Evolutionary conservation across 2,888 invertebrate species (phyloP).

Genomic region (Drosophila colorata): DNA sequence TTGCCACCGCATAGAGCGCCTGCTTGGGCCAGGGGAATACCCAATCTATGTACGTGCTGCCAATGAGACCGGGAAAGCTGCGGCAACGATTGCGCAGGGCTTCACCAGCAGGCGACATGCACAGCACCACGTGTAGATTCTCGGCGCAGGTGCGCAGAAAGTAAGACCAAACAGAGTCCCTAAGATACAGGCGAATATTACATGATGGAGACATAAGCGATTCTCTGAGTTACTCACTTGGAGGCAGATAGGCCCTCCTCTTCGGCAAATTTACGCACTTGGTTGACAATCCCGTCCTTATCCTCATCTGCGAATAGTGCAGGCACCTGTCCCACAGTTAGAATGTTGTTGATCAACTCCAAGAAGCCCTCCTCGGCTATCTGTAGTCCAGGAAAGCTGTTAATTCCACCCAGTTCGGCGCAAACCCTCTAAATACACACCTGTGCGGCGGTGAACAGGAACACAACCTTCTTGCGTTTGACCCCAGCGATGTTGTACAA

Average conservation of each 20-base stretch:
- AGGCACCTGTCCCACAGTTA: slow-evolving; percentile 95
- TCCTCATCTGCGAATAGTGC: slow-evolving; percentile 95
- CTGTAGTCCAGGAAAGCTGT: slow-evolving; percentile 71
- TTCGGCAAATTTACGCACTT: slow-evolving; percentile 89
- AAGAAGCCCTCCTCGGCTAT: slow-evolving; percentile 93
- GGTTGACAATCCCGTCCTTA: slow-evolving; percentile 91
- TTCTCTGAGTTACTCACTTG: slow-evolving; percentile 86
- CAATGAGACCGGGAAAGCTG: slow-evolving; percentile 96
- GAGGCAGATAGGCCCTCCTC: slow-evolving; percentile 90
- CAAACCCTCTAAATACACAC: slow-evolving; percentile 77
- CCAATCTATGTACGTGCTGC: slow-evolving; percentile 97
- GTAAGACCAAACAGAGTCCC: slow-evolving; percentile 94
- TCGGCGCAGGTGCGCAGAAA: slow-evolving; percentile 92
- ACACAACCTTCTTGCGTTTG: slow-evolving; percentile 92
- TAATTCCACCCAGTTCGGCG: neutral
- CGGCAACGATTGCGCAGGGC: slow-evolving; percentile 93
- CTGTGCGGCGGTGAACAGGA: slow-evolving; percentile 94
- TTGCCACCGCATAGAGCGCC: slow-evolving; percentile 94
- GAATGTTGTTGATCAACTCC: slow-evolving; percentile 95
- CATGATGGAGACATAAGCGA: slow-evolving; percentile 24
- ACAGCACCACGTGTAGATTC: slow-evolving; percentile 95
- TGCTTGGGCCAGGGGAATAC: slow-evolving; percentile 97
- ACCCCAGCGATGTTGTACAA: slow-evolving; percentile 92
- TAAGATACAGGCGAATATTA: slow-evolving; percentile 67
- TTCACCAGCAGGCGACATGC: slow-evolving; percentile 96